Evolutionary conservation across 2,888 invertebrate genomes (phyloP).

Genomic region (Ischnus inquisitorius): DNA sequence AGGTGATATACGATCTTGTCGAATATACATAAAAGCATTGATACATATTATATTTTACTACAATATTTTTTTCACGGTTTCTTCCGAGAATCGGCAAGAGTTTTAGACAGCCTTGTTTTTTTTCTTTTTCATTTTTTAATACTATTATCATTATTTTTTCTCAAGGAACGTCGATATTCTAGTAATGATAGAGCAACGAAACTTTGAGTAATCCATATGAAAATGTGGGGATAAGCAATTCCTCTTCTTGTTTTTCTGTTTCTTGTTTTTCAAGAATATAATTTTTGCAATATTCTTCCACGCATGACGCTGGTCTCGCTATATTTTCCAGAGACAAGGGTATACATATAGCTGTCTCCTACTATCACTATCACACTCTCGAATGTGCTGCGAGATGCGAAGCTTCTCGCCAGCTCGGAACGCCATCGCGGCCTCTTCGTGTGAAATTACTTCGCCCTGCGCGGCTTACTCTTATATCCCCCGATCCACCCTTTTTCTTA

Average conservation of each 20-base stretch:
- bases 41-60: conserved; percentile 58
- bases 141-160: not conserved
- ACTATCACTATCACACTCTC: not conserved
- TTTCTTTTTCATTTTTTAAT: not conserved
- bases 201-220: not conserved
- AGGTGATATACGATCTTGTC: conserved; percentile 61
- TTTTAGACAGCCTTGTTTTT: not conserved
- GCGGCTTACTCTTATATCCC: conserved; percentile 84
- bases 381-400: conserved; percentile 47
- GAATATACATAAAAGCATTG: conserved; percentile 54
- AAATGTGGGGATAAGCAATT: conserved; percentile 13
- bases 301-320: conserved; percentile 67
- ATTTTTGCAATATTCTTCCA: conserved; percentile 77
- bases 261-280: conserved; percentile 79
- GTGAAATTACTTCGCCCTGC: conserved; percentile 85
- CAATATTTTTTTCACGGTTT: conserved; percentile 40
- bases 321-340: conserved; percentile 81
- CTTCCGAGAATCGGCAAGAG: conserved; percentile 46
- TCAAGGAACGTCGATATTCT: conserved; percentile 1
- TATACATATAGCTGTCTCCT: conserved; percentile 55
- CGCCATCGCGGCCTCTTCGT: conserved; percentile 73
- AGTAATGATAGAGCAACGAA: not conserved
- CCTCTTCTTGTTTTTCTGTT: conserved; percentile 22
- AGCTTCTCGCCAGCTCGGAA: conserved; percentile 75
- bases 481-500: conserved; percentile 65